Base-by-base conservation (phyloP, 2,113 vertebrate species). In the Hippocampus barbouri region DNA sequence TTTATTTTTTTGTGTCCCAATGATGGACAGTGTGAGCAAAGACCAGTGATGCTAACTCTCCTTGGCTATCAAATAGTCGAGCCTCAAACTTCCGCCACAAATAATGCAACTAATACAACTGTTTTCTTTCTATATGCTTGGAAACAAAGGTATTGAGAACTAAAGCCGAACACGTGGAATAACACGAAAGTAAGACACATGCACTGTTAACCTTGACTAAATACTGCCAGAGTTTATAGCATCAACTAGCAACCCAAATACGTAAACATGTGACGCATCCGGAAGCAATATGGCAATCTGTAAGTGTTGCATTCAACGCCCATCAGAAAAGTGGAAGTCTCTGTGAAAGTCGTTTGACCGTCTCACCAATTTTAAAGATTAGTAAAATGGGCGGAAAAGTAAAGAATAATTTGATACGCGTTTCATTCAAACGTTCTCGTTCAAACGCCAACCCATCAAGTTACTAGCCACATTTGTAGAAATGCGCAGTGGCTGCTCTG, bases 261-360 rank as follows among this genome's bases (percentile, higher is more conserved):
- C 54, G 74, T 82, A 77, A 77, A 83, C 70, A 83, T 79, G 80
- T 91, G 85, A 89, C 90, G 88, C 82, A 84, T 16, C 70, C 69
- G 56, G 57, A 70, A 60, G 56, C 14, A 81, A 83, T 86, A 91
- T 91, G 90, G 90, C 64, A 79, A 47, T 76, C 66, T 71, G 51
- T 68, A 8, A 8, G 5, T 27, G 84, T 63, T 83, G 83, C 83
- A 5, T 90, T 90, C 74, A 76, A 30, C 0, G 54, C 18, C 3
- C 61, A 45, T 4, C 71, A 2, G 67, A 1, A 77, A 72, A 76
- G 3, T 54, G 8, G 27, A 16, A 23, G 1, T 14, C 12, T 2
- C 63, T 8, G 11, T 15, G 0, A 6, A 3, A 43, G 12, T 51
- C 16, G 15, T 16, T 4, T 15, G 5, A 49, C 16, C 0, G 15